Conservation (phyloP, 1,140 invertebrate genomes). For the Mylabris phalerata region DNA sequence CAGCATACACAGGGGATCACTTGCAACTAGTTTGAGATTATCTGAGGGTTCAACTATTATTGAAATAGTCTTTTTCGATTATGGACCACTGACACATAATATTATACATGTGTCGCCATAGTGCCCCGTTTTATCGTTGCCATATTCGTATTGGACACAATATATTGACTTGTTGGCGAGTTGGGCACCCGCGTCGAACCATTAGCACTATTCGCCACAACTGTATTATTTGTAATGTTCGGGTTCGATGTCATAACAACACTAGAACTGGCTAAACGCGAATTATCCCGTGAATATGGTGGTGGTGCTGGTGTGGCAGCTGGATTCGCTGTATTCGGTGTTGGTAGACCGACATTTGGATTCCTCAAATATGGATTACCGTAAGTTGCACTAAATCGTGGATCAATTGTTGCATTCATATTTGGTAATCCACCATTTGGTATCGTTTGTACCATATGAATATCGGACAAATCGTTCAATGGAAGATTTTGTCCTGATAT, state of each 20-base stretch:
- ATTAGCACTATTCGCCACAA: conserved; percentile 40
- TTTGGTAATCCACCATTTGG: conserved; percentile 47
- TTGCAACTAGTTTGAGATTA: not conserved
- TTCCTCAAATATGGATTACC: conserved; percentile 79
- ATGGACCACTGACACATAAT: conserved; percentile 5
- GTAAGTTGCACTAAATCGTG: conserved; percentile 79
- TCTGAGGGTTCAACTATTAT: not conserved
- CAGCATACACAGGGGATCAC: conserved; percentile 22
- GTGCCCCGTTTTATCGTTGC: conserved; percentile 52
- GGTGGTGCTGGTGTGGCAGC: conserved; percentile 71
- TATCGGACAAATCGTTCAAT: conserved; percentile 35
- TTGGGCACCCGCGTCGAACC: conserved; percentile 44
- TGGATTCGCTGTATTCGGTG: conserved; percentile 62
- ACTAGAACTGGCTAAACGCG: conserved; percentile 31
- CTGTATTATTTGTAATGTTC: conserved; percentile 32
- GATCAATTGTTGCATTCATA: conserved; percentile 56
- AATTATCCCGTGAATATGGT: conserved; percentile 49
- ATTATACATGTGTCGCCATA: conserved; percentile 55
- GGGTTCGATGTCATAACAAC: conserved; percentile 36
- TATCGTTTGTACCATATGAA: conserved; percentile 44
- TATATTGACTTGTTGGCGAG: conserved; percentile 48
- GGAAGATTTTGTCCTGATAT: conserved; percentile 31
- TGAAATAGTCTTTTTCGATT: no score
- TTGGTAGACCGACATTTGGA: conserved; percentile 43
- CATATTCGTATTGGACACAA: conserved; percentile 41